Evolutionary conservation across 2,797 vertebrate species (phyloP), one percentile per base, ranked within the genome.

Genomic region (Anas bahamensis): DNA sequence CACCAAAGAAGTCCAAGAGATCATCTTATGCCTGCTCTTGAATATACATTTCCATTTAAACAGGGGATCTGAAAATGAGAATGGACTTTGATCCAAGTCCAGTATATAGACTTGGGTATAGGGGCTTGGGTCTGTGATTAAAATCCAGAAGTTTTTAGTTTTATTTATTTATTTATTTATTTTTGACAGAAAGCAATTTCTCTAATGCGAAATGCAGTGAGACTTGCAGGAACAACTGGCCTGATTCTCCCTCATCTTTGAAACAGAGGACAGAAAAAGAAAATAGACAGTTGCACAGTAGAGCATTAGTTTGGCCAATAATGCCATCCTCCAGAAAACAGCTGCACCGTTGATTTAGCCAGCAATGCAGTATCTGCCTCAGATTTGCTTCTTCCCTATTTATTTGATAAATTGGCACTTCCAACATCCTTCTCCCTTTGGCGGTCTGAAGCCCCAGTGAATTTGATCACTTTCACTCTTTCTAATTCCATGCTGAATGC

Each of bases 341-440:
- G 65, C 55, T 91, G 42, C 66, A 75, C 59, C 69, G 55, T 72
- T 83, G 59, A 3, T 94, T 63, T 95, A 88, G 69, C 41, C 59
- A 78, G 48, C 74, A 91, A 74, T 42, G 72, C 68, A 57, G 56
- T 86, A 37, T 82, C 71, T 93, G 73, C 91, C 73, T 92, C 93
- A 79, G 71, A 35, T 87, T 90, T 95, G 15, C 73, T 88, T 94
- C 66, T 83, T 90, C 31, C 48, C 16, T n/a, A 44, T 75, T 72
- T 76, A 52, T 88, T 91, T 95, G 60, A 86, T 72, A 22, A 83
- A 72, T 17, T 31, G 46, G 5, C 64, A 11, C 37, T 85, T 85
- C 71, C 74, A 82, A 19, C 19, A 39, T 95, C 72, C 69, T 87
- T 88, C 86, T 95, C 57, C 77, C 82, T 91, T 88, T 93, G 48